Base-by-base conservation (phyloP, 2,888 invertebrate species). In the Hyppa rectilinea region DNA sequence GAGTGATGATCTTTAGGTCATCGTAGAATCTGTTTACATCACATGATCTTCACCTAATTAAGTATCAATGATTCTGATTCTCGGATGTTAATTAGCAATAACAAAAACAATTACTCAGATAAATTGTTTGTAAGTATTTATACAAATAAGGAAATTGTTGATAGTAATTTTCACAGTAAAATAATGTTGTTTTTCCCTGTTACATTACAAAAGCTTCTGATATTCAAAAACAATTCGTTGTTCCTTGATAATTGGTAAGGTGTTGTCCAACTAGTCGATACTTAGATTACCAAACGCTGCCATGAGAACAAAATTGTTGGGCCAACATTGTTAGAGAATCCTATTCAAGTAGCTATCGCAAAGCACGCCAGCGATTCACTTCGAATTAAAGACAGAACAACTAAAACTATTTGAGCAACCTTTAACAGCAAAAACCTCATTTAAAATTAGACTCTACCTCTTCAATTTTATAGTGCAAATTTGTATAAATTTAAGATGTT, bases 381-480 rank as follows among this genome's bases (percentile, higher is more conserved):
- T 81, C 79, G 75, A 83, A 88, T 85, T 85, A 87, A 83, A 86
- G 81, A 77, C 84, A 61, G 71, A 82, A 83, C 78, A 87, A 87
- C 88, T 86, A 84, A 85, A 87, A 86, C 88, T 89, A 90, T 89
- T 87, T 78, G 61, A 56, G 60, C 47, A 75, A 66, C 64, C 55
- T 75, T 78, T 65, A 71, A 55, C 40, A 60, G n/a, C 29, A 58
- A 49, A 23, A 34, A 58, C 12, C 49, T 20, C 59, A 64, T 75
- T 74, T 23, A 53, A 83, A 74, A 78, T 64, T 62, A 59, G 47
- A 64, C 75, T 60, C 38, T 79, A 75, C 34, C 2, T 0, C 17
- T 4, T 23, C 4, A n/a, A 31, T 26, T 23, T 53, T 77, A 82
- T 62, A 78, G 78, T 65, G 62, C 59, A 78, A 74, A 75, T 75